phyloP scores from a whole-genome alignment of 2,888 invertebrate species.

The Ophion obscuratus region DNA sequence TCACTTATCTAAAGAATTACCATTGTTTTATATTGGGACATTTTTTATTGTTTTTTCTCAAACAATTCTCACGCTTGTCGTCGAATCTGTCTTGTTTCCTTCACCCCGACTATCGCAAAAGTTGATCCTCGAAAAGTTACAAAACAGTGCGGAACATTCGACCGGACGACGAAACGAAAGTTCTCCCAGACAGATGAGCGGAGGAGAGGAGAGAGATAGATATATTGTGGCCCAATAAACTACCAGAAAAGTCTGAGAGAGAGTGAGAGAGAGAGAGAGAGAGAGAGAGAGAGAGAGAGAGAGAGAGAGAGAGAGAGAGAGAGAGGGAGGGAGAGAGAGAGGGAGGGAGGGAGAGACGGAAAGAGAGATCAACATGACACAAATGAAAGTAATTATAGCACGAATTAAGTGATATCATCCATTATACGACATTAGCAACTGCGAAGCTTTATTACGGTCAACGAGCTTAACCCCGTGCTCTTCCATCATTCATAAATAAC shows the following conservation, averaged over 20 bases:
- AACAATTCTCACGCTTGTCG: slow-evolving; percentile 2
- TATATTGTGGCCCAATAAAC: too few species aligned
- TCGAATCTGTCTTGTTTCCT: neutral
- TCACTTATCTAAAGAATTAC: too few species aligned
- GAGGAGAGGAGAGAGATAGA: neutral
- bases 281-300: slow-evolving; percentile 7
- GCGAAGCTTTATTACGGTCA: neutral
- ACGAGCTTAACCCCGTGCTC: neutral
- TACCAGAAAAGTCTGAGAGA: neutral
- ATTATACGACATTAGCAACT: slow-evolving; percentile 35
- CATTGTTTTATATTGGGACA: too few species aligned
- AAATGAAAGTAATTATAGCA: slow-evolving; percentile 57
- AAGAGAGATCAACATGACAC: slow-evolving; percentile 34
- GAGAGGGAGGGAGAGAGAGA: neutral
- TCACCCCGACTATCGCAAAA: slow-evolving; percentile 33
- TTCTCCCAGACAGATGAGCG: neutral
- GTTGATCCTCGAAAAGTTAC: slow-evolving; percentile 50
- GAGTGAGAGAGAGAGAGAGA: slow-evolving; percentile 9
- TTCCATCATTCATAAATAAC: slow-evolving; percentile 37
- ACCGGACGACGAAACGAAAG: slow-evolving; percentile 29
- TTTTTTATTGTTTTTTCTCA: neutral
- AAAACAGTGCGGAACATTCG: slow-evolving; percentile 42
- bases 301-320: slow-evolving; percentile 9
- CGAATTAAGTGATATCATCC: slow-evolving; percentile 53
- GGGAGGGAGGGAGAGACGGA: neutral